Evolutionary conservation across 2,888 invertebrate species (phyloP).

Genomic region (Heteromyza rotundicornis): DNA sequence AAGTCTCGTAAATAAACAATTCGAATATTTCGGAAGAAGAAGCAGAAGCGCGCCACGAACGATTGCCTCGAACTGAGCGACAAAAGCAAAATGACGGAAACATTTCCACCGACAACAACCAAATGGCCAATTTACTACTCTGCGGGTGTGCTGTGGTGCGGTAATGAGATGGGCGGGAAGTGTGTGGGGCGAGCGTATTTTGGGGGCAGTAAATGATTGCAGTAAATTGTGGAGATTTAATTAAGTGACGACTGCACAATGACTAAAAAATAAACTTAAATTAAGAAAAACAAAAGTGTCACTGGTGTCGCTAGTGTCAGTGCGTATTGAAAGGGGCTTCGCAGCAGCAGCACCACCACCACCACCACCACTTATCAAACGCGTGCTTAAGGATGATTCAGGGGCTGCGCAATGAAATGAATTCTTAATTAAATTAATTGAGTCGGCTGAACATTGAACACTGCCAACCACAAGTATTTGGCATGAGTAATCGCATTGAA

Average conservation of each 20-base stretch:
- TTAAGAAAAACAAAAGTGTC: not conserved
- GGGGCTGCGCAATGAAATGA: not conserved
- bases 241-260: not conserved
- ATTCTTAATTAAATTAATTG: not conserved
- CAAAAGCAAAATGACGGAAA: slow-evolving; percentile 20
- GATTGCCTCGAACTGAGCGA: slow-evolving; percentile 15
- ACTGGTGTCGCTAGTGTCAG: no score
- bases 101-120: not conserved
- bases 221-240: not conserved
- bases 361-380: not conserved
- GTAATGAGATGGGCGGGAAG: not conserved
- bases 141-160: not conserved
- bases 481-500: slow-evolving; percentile 1
- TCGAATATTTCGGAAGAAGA: slow-evolving; percentile 5
- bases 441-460: not conserved
- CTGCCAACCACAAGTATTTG: not conserved
- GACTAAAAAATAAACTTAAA: not conserved
- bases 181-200: not conserved
- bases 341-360: no score
- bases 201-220: not conserved
- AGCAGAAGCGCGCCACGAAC: slow-evolving; percentile 12
- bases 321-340: no score
- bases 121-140: not conserved
- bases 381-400: not conserved
- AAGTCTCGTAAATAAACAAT: slow-evolving; percentile 5